A percentile compares a stretch with the other conserved stretches of the same genome.
Conservation (phyloP, 2,797 vertebrate species). For the Sebastolobus altivelis region DNA sequence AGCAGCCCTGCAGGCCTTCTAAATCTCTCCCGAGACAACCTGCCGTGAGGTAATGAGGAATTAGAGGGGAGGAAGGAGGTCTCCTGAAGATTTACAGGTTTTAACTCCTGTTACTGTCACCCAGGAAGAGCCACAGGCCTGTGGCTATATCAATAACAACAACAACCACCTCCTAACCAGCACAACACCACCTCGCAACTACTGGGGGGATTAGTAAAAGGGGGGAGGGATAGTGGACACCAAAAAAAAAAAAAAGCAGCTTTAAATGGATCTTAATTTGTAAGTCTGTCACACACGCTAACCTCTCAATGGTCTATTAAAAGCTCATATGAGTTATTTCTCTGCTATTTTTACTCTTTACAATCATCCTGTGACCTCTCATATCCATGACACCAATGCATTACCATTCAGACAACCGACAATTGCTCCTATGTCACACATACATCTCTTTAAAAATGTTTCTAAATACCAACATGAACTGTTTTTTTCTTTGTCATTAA, state of each 20-base stretch:
- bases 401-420: background rate
- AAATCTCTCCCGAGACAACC: constrained; percentile 80
- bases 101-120: constrained; percentile 80
- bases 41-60: constrained; percentile 83
- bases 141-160: constrained; percentile 69
- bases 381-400: background rate
- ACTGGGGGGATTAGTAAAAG: constrained; percentile 32
- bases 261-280: constrained; percentile 43
- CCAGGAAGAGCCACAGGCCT: constrained; percentile 77
- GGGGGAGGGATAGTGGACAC: constrained; percentile 5
- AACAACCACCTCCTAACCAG: constrained; percentile 48
- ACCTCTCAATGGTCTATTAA: constrained; percentile 36
- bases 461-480: background rate
- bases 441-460: background rate
- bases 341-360: constrained; percentile 28
- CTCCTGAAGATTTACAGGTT: constrained; percentile 81
- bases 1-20: constrained; percentile 70
- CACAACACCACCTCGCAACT: constrained; percentile 38
- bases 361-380: background rate
- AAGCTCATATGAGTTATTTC: constrained; percentile 30
- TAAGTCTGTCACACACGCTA: constrained; percentile 32
- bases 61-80: constrained; percentile 81
- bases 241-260: constrained; percentile 22
- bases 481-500: background rate
- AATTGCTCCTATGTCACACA: background rate